A percentile compares a stretch with the other conserved stretches of the same genome.
phyloP scores from a whole-genome alignment of 2,113 vertebrate species.

The Scortum barcoo region DNA sequence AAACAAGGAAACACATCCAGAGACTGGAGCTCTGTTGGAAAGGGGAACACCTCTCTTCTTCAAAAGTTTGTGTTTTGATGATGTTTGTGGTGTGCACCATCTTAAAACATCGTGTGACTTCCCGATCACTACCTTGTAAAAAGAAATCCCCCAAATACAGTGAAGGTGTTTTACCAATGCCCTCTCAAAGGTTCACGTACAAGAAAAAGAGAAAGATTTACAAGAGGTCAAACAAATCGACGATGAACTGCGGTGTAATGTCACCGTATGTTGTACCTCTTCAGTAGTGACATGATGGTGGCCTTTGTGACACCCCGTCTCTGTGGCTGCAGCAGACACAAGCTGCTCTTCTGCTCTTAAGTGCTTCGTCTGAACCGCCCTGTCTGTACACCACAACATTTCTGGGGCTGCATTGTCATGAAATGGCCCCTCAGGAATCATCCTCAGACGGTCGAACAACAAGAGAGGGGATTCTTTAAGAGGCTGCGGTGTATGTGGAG shows the following conservation, averaged over 20 bases:
- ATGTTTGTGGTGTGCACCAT: neutral
- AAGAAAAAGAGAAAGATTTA: conserved; percentile 7
- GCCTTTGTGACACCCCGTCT: conserved; percentile 16
- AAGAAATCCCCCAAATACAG: neutral
- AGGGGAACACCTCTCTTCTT: neutral
- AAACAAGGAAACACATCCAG: no score
- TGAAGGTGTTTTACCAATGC: neutral
- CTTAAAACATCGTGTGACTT: neutral
- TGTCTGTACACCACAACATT: conserved; percentile 58
- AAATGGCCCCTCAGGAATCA: conserved; percentile 56
- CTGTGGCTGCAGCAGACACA: conserved; percentile 25
- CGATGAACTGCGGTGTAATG: conserved; percentile 16
- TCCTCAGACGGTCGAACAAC: conserved; percentile 65
- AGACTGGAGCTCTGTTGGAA: neutral
- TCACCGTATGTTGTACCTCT: conserved; percentile 24
- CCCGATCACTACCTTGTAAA: neutral
- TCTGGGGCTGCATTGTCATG: conserved; percentile 70
- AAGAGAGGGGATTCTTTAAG: conserved; percentile 46
- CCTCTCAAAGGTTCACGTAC: neutral
- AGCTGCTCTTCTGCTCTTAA: conserved; percentile 35
- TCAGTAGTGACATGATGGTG: conserved; percentile 22
- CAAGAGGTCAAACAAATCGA: neutral
- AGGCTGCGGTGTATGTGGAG: conserved; percentile 30
- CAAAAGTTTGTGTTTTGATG: neutral
- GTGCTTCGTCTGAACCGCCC: conserved; percentile 45